Base-by-base conservation (phyloP, 2,888 invertebrate genomes). In the Zygogramma bicolorata region DNA sequence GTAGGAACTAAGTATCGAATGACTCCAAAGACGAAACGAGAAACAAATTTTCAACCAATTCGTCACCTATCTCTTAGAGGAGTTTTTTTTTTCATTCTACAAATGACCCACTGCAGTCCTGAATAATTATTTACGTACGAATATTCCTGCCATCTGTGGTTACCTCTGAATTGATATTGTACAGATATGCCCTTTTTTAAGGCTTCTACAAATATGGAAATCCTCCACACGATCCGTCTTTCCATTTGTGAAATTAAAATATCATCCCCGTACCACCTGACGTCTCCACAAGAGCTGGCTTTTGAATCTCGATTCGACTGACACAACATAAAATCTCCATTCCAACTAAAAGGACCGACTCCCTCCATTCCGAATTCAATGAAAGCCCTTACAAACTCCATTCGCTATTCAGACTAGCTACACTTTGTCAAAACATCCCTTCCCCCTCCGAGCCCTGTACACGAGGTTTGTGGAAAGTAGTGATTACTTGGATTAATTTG, bases 341-440 rank as follows among this genome's bases (percentile, higher is more conserved):
- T 61, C 53, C 38, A 65, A 42, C 59, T 31, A 27, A 70, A 40
- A 18, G 46, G 34, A 18, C 38, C 38, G 38, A 38, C 38, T 61
- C 70, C 70, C 65, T 46, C 27, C 34, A 22, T 49, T 22, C 13
- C n/a, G 15, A 65, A 65, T 60, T 59, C 70, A 70, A 65, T 46
- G 53, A 15, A 40, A 70, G 53, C 65, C 70, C 65, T 60, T 60
- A 53, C 53, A 53, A 53, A 53, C 53, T 53, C 15, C 25, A 6
- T 25, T n/a, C 6, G 27, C n/a, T 25, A 53, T 53, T 53, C 53
- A 53, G 25, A 53, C 18, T 53, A 53, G 53, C 27, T 53, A 53
- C 53, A 53, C 53, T 53, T 53, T 53, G 53, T 53, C 53, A 53
- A 53, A 53, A 53, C 53, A 53, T 27, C 53, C 53, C 53, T 53